Conservation (phyloP, 2,797 vertebrate species). For the Sebastes steindachneri region DNA sequence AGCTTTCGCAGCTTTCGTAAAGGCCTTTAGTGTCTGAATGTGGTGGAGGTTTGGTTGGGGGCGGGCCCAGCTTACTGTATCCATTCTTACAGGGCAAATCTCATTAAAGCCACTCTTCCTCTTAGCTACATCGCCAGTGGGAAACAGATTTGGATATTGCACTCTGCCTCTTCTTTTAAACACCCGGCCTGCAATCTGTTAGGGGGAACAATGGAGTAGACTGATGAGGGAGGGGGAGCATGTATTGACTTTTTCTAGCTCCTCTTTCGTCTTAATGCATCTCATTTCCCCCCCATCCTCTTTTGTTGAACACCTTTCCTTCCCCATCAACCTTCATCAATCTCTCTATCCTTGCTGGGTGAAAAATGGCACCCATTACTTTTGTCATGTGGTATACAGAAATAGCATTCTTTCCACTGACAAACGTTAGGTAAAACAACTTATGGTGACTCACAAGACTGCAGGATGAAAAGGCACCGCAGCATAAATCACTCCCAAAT, state of each 20-base stretch:
- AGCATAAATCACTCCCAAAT: conserved; percentile 49
- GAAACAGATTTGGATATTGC: conserved; percentile 75
- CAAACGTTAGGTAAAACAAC: conserved; percentile 63
- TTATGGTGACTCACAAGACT: conserved; percentile 40
- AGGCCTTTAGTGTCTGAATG: neutral
- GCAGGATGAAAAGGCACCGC: neutral
- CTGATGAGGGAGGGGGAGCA: conserved; percentile 42
- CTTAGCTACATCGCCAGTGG: conserved; percentile 55
- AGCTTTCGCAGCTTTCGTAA: neutral
- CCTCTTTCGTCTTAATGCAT: conserved; percentile 76
- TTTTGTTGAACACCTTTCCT: conserved; percentile 76
- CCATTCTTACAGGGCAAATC: conserved; percentile 60
- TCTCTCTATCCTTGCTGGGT: conserved; percentile 65
- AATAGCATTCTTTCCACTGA: conserved; percentile 61
- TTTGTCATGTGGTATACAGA: conserved; percentile 66
- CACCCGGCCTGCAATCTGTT: conserved; percentile 59
- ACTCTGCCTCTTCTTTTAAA: conserved; percentile 64
- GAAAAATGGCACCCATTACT: conserved; percentile 74
- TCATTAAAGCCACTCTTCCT: conserved; percentile 67
- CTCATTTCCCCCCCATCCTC: conserved; percentile 62
- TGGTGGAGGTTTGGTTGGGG: neutral
- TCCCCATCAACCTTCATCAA: conserved; percentile 72
- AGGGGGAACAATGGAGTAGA: conserved; percentile 61
- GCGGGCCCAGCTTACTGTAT: conserved; percentile 2
- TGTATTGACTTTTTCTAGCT: conserved; percentile 66